Conservation (phyloP, 1,140 invertebrate genomes). For the Drosophila erecta region DNA sequence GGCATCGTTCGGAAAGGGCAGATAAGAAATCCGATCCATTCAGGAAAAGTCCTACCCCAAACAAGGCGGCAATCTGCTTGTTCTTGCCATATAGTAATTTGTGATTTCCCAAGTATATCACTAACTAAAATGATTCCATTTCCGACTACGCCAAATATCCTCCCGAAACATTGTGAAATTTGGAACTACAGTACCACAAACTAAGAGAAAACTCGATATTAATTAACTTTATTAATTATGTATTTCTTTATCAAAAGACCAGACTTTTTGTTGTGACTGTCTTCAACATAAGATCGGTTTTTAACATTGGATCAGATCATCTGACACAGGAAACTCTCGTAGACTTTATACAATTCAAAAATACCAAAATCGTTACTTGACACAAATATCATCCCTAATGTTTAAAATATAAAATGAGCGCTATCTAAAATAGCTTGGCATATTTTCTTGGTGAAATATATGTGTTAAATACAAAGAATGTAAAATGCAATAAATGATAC, state of each 20-base stretch:
- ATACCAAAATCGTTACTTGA: slow-evolving; percentile 39
- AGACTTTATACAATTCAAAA: slow-evolving; percentile 68
- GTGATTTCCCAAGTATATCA: not conserved
- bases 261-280: slow-evolving; percentile 62
- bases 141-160: not conserved
- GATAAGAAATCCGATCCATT: not conserved
- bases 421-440: slow-evolving; percentile 30
- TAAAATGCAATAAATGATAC: slow-evolving; percentile 49
- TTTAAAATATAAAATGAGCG: slow-evolving; percentile 39
- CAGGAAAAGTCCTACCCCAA: not conserved
- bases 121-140: not conserved
- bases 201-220: slow-evolving; percentile 11
- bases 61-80: not conserved
- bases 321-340: slow-evolving; percentile 62
- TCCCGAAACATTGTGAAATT: no score
- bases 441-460: slow-evolving; percentile 37
- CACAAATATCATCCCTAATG: slow-evolving; percentile 45
- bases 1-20: not conserved
- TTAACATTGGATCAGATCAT: slow-evolving; percentile 53
- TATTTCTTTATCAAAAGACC: slow-evolving; percentile 70
- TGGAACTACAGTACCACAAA: not conserved
- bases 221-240: slow-evolving; percentile 62
- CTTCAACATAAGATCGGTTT: slow-evolving; percentile 58
- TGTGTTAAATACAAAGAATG: slow-evolving; percentile 42
- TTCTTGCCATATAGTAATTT: not conserved